phyloP scores from a whole-genome alignment of 2,113 vertebrate species.

The Hiodon alosoides region DNA sequence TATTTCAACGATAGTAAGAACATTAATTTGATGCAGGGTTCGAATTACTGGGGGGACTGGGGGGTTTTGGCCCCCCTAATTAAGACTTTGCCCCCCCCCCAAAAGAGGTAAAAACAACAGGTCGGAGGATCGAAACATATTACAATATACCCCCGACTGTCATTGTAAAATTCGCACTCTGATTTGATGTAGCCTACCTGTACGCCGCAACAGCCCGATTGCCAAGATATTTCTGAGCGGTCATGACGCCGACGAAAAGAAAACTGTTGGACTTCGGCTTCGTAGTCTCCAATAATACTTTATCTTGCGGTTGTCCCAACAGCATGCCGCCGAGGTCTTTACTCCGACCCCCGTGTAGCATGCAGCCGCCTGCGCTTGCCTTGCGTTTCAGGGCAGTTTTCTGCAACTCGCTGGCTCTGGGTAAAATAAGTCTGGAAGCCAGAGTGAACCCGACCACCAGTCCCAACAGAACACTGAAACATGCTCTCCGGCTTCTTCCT shows the following conservation, averaged over 20 bases:
- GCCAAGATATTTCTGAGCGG: constrained; percentile 91
- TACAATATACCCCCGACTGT: too few species aligned
- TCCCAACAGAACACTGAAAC: constrained; percentile 82
- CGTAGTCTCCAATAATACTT: constrained; percentile 44
- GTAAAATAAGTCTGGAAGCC: constrained; percentile 81
- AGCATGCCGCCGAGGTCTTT: constrained; percentile 50
- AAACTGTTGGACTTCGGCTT: constrained; percentile 63
- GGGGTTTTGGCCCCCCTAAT: not conserved
- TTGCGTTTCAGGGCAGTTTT: constrained; percentile 67
- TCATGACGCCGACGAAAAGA: constrained; percentile 92
- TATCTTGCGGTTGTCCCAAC: constrained; percentile 50
- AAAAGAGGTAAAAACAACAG: too few species aligned
- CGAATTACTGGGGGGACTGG: too few species aligned
- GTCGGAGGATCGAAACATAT: too few species aligned
- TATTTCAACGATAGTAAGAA: not conserved
- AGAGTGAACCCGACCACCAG: constrained; percentile 86
- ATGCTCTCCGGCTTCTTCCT: constrained; percentile 76
- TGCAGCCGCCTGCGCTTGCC: constrained; percentile 50
- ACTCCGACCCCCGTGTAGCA: constrained; percentile 41
- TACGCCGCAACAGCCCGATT: constrained; percentile 83
- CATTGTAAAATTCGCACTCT: too few species aligned
- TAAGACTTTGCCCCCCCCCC: not conserved
- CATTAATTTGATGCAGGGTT: not conserved
- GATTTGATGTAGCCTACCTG: constrained; percentile 61
- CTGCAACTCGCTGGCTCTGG: constrained; percentile 72